Evolutionary conservation across 2,113 vertebrate species (phyloP).

Genomic region (Cariama cristata): DNA sequence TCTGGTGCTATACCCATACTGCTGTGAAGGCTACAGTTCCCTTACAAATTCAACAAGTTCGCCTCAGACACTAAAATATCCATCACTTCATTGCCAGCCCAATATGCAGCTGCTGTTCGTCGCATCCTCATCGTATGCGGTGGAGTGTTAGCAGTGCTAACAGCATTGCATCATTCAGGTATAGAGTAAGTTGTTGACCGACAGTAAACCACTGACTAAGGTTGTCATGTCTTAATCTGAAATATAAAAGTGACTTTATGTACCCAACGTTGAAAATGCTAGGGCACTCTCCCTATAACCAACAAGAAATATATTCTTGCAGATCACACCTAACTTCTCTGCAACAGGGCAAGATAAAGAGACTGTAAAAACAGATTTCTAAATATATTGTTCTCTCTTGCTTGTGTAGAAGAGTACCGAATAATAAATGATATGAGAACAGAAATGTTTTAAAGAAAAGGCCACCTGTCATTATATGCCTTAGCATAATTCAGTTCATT

Average conservation of each 20-base stretch:
- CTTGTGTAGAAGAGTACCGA: background rate
- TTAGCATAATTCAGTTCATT: background rate
- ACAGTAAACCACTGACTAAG: background rate
- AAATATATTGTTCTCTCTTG: background rate
- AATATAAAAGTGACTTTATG: background rate
- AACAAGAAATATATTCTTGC: background rate
- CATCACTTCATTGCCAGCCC: background rate
- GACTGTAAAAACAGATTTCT: background rate
- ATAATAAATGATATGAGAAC: background rate
- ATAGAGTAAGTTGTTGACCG: background rate
- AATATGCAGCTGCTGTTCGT: background rate
- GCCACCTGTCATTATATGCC: background rate
- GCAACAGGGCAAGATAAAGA: background rate
- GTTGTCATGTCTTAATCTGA: background rate
- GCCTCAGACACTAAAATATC: background rate
- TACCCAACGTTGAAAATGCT: background rate
- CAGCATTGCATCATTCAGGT: background rate
- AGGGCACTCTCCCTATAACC: background rate
- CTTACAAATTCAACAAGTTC: background rate
- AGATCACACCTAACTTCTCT: background rate
- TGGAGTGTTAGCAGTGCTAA: background rate
- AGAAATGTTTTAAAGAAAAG: background rate
- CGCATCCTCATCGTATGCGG: background rate
- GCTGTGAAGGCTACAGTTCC: background rate
- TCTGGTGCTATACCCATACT: background rate